A percentile compares a stretch with the other conserved stretches of the same genome.
phyloP scores from a whole-genome alignment of 2,797 vertebrate genomes.

The Cossypha polioptera region DNA sequence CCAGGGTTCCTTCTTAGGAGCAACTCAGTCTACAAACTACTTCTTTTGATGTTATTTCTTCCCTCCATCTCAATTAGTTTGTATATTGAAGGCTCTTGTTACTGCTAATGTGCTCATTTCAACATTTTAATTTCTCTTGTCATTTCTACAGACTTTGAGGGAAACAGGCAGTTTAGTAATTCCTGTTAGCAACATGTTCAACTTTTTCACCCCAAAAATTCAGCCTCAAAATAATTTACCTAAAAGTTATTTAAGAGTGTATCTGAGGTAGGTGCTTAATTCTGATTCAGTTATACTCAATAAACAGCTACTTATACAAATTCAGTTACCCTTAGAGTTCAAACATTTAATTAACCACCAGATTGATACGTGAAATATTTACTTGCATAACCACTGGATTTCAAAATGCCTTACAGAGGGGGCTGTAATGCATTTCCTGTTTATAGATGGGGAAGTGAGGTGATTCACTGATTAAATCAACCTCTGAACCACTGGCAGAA shows the following conservation, averaged over 20 bases:
- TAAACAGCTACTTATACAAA: neutral
- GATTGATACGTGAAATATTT: neutral
- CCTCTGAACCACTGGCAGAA: neutral
- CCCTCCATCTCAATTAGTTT: neutral
- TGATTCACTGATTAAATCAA: neutral
- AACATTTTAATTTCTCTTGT: neutral
- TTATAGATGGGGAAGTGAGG: neutral
- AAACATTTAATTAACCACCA: neutral
- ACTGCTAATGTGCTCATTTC: neutral
- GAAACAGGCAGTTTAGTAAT: neutral
- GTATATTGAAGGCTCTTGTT: neutral
- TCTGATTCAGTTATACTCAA: neutral
- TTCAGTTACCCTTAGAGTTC: neutral
- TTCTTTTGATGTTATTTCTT: neutral
- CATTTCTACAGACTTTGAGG: neutral
- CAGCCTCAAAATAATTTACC: neutral
- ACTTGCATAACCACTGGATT: neutral
- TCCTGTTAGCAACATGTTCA: neutral
- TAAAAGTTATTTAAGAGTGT: neutral
- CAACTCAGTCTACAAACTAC: neutral
- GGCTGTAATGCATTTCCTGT: neutral
- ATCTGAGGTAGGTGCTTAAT: neutral
- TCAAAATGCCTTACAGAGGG: neutral
- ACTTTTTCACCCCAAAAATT: neutral
- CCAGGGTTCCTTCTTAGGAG: neutral